Conservation (phyloP, 23 tunicate species). For the Phallusia fumigata region DNA sequence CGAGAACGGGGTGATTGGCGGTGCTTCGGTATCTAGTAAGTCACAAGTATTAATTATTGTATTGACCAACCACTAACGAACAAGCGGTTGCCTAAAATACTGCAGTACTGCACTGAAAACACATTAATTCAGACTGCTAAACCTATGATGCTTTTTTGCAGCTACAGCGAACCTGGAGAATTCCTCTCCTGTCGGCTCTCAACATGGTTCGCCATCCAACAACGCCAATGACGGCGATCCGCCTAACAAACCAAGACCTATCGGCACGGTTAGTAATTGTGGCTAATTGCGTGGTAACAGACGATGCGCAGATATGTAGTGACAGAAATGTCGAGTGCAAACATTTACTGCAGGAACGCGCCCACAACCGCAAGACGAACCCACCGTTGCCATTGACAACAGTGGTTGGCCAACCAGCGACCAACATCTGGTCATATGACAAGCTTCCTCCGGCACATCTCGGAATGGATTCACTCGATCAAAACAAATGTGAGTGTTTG, state of each 20-base stretch:
- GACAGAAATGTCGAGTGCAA: no score
- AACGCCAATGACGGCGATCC: slow-evolving; percentile 24
- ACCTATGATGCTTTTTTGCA: neutral
- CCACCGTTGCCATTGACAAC: slow-evolving; percentile 42
- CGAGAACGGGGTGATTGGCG: slow-evolving; percentile 28
- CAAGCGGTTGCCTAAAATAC: no score
- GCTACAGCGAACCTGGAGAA: slow-evolving; percentile 11
- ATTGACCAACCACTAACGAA: no score
- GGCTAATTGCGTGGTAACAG: neutral
- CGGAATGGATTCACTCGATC: slow-evolving; percentile 32
- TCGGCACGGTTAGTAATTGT: slow-evolving; percentile 46
- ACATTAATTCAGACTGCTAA: no score
- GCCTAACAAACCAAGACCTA: slow-evolving; percentile 45
- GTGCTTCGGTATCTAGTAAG: neutral
- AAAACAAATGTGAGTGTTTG: slow-evolving; percentile 24
- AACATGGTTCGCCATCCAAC: slow-evolving; percentile 56
- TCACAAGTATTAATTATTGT: no score
- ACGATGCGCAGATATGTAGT: neutral
- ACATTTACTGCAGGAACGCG: slow-evolving; percentile 37
- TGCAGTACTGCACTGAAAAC: no score
- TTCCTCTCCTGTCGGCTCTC: slow-evolving; percentile 31
- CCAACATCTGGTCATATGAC: slow-evolving; percentile 58
- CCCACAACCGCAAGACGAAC: slow-evolving; percentile 35
- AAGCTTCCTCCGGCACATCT: slow-evolving; percentile 34
- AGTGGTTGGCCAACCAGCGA: slow-evolving; percentile 31